Conservation (phyloP, 2,888 invertebrate genomes). For the Lepidocyrtoides sp. region DNA sequence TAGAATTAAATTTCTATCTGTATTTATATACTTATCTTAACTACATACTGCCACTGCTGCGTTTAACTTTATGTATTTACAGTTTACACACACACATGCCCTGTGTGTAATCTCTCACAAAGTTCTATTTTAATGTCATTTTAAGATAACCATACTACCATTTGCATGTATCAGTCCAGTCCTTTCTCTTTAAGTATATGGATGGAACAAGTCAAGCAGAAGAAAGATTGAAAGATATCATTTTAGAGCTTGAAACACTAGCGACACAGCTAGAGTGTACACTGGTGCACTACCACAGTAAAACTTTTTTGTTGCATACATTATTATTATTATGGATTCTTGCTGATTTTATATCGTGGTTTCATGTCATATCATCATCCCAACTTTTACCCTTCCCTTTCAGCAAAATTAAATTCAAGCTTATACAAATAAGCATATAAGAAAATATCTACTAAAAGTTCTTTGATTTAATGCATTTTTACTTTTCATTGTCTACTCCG, state of each 20-base stretch:
- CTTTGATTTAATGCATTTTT: constrained; percentile 10
- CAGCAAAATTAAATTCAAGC: not conserved
- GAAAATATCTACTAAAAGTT: not conserved
- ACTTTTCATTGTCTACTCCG: not conserved
- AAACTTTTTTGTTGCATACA: constrained; percentile 35
- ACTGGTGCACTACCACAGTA: too few species aligned
- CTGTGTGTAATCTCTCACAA: too few species aligned
- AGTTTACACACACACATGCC: too few species aligned
- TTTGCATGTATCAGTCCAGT: constrained; percentile 20
- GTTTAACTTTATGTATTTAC: too few species aligned
- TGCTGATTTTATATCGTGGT: not conserved
- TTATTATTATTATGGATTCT: constrained; percentile 36
- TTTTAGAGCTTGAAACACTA: too few species aligned
- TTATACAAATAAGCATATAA: not conserved
- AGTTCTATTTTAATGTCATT: too few species aligned
- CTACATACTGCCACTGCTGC: too few species aligned
- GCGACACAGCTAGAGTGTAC: too few species aligned
- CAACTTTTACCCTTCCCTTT: not conserved
- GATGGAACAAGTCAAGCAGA: constrained; percentile 52
- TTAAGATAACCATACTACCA: not conserved
- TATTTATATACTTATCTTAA: not conserved
- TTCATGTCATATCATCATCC: constrained; percentile 3
- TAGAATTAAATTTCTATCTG: too few species aligned
- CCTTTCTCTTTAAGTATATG: not conserved
- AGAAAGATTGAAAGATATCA: too few species aligned